Base-by-base conservation (phyloP, 2,888 invertebrate species). In the Uropetala carovei region DNA sequence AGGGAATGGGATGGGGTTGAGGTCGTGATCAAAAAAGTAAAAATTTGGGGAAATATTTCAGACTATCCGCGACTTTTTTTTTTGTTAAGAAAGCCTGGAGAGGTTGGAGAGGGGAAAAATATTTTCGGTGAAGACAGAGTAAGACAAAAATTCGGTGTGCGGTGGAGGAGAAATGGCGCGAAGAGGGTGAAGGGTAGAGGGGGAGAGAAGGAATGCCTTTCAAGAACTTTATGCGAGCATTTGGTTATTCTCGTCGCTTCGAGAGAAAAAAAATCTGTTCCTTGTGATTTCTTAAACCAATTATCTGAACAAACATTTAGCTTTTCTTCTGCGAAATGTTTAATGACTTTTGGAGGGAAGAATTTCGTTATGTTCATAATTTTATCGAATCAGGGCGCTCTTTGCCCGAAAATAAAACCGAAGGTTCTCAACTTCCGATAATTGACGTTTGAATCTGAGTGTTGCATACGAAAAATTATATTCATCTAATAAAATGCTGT, bases 1-100 rank as follows among this genome's bases (percentile, higher is more conserved):
- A 82, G 43, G 30, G 57, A n/a, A n/a, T n/a, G n/a, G 83, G 56
- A 83, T 56, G 83, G 83, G 56, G 43, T 83, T 83, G 57, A 83
- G 83, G 56, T 56, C 83, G 18, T 83, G 43, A 83, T n/a, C 18
- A 83, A 43, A 82, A 43, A 43, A 11, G 57, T 57, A 83, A 56
- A 57, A 83, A 18, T 57, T n/a, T 7, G 86, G 14, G 89, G 64
- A 89, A 68, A 64, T 89, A 89, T 89, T 89, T 68, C 56, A 68
- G 59, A 64, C 27, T 60, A 89, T 68, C 56, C 64, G 64, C 75
- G 89, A 18, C 64, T 43, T 89, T 89, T 89, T 86, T 56, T 43
- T 89, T 89, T 89, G 60, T 56, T 89, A 75, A 75, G 75, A 75
- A 75, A 75, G n/a, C 30, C 64, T 68, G 7, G 27, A 18, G 27